These are phyloP conservation scores for Daubentonia madagascariensis DNA, from an alignment of 2,113 vertebrate genomes.

Conservation along the genomic window DNA sequence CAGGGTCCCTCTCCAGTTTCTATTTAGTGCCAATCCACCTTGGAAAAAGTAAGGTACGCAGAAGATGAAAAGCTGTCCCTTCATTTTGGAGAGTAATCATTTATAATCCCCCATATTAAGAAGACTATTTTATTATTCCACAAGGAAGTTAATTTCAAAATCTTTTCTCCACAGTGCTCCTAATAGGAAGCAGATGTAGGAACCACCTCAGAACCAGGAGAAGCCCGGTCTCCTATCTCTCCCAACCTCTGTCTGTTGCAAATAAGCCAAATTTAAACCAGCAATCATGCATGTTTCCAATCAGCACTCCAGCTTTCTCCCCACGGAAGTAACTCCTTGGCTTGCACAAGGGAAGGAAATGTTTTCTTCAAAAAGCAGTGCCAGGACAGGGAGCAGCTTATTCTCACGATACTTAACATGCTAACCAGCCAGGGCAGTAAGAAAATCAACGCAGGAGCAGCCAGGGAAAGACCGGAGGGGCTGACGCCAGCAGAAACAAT, in stretches of 20 bases:
- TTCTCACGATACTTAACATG: slow-evolving; percentile 68
- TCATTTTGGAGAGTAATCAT: slow-evolving; percentile 61
- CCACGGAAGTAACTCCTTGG: slow-evolving; percentile 73
- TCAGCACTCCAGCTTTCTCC: slow-evolving; percentile 71
- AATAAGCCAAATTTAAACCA: slow-evolving; percentile 73
- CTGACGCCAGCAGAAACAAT: slow-evolving; percentile 16
- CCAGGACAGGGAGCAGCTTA: slow-evolving; percentile 69
- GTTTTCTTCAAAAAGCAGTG: slow-evolving; percentile 60
- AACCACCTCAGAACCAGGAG: slow-evolving; percentile 69
- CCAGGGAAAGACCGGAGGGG: slow-evolving; percentile 28
- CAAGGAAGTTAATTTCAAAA: slow-evolving; percentile 71
- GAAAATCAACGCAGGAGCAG: background rate
- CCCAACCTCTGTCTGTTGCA: slow-evolving; percentile 62
- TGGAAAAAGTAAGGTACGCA: slow-evolving; percentile 22
- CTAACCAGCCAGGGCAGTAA: slow-evolving; percentile 36
- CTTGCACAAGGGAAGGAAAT: slow-evolving; percentile 71
- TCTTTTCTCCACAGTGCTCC: slow-evolving; percentile 39
- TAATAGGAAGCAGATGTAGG: slow-evolving; percentile 76
- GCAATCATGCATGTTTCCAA: slow-evolving; percentile 72
- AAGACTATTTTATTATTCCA: slow-evolving; percentile 67
- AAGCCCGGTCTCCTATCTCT: slow-evolving; percentile 61
- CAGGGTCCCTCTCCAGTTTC: background rate
- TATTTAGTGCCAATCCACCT: background rate
- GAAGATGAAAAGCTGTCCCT: slow-evolving; percentile 8
- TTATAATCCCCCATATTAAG: slow-evolving; percentile 59